These are phyloP conservation scores for Ichneumoninae sp. DNA, from an alignment of 2,888 invertebrate species.

Conservation along the genomic window DNA sequence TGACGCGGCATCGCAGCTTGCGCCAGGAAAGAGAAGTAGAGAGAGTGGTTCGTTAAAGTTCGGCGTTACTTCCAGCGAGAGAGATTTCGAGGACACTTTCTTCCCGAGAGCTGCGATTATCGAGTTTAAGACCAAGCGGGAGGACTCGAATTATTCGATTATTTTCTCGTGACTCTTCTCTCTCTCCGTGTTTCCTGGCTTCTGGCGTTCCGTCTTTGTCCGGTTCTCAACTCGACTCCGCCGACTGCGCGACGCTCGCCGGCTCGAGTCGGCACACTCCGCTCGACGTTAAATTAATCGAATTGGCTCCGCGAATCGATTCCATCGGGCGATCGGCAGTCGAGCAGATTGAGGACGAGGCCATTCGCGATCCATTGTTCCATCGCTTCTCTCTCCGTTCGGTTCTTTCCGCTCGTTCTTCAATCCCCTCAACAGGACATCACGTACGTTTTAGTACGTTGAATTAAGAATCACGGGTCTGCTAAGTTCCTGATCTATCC, in stretches of 20 bases:
- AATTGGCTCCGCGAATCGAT: constrained; percentile 55
- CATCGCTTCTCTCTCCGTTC: constrained; percentile 38
- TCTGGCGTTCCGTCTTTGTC: neutral
- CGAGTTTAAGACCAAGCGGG: constrained; percentile 62
- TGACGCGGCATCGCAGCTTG: constrained; percentile 6
- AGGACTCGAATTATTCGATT: constrained; percentile 69
- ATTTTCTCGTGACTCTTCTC: constrained; percentile 69
- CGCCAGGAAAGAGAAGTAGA: constrained; percentile 41
- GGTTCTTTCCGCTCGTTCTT: constrained; percentile 34
- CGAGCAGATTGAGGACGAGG: constrained; percentile 56
- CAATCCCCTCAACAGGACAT: constrained; percentile 32
- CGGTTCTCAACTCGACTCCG: neutral
- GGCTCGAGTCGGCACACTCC: neutral
- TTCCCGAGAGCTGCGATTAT: constrained; percentile 75
- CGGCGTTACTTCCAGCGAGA: constrained; percentile 55
- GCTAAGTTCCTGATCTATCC: constrained; percentile 65
- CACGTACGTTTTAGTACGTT: constrained; percentile 42
- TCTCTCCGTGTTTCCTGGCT: constrained; percentile 16
- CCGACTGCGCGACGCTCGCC: constrained; percentile 4
- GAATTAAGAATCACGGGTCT: constrained; percentile 61
- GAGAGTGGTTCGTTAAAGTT: constrained; percentile 70
- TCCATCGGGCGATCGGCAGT: constrained; percentile 61
- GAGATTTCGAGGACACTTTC: constrained; percentile 68
- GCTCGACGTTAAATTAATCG: constrained; percentile 58
- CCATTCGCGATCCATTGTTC: constrained; percentile 45